Percentiles rank a stretch among this genome's conserved stretches.
Conservation (phyloP, 2,113 vertebrate genomes). For the Onychorhynchus coronatus region DNA sequence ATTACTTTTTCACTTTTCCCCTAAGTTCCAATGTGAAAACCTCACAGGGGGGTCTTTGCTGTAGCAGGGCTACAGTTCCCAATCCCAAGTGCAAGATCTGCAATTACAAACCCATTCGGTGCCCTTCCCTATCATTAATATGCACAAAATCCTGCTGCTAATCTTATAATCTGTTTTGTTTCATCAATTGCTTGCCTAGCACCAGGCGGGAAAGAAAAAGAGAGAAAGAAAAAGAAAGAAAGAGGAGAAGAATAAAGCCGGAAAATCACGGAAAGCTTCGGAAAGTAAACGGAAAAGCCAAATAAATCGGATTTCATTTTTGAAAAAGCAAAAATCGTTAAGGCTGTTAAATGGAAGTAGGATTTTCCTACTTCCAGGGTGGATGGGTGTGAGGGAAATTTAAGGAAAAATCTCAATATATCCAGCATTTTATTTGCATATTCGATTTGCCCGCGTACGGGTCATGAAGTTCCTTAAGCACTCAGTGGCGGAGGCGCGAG, state of each 20-base stretch:
- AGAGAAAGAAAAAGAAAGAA: background rate
- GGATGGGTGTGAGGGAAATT: background rate
- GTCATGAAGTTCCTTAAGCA: background rate
- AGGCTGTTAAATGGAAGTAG: background rate
- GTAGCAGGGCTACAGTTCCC: slow-evolving; percentile 33
- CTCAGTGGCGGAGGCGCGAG: background rate
- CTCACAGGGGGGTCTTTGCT: slow-evolving; percentile 55
- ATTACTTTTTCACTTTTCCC: slow-evolving; percentile 63
- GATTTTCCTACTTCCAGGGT: background rate
- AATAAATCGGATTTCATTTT: slow-evolving; percentile 1
- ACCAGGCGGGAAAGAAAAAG: slow-evolving; percentile 7
- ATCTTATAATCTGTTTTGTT: slow-evolving; percentile 63
- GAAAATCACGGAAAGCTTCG: slow-evolving; percentile 7
- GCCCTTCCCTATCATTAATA: slow-evolving; percentile 42
- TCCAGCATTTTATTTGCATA: background rate
- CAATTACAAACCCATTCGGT: slow-evolving; percentile 53
- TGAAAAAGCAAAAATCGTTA: background rate
- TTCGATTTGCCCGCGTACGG: background rate
- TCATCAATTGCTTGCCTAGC: slow-evolving; percentile 50
- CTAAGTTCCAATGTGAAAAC: slow-evolving; percentile 56
- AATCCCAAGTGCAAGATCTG: slow-evolving; percentile 39
- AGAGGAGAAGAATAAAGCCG: background rate
- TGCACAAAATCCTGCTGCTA: slow-evolving; percentile 54
- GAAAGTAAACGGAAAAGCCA: slow-evolving; percentile 25
- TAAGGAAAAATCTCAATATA: background rate